A percentile compares a stretch with the other conserved stretches of the same genome.
These are phyloP conservation scores for Chrysemys picta DNA, from an alignment of 2,113 vertebrate genomes.

Conservation along the genomic window DNA sequence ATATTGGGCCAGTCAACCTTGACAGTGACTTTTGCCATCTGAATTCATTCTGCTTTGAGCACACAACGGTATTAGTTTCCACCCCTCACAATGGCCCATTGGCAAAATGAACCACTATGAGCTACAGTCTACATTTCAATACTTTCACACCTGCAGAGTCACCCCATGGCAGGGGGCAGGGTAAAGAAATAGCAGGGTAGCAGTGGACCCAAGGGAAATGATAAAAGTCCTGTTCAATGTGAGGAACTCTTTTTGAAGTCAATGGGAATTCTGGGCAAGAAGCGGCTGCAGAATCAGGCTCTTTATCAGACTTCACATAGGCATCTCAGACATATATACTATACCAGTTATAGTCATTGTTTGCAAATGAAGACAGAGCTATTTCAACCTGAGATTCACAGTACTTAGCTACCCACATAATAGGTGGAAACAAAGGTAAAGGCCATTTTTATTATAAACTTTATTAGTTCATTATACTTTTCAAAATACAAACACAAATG, in stretches of 20 bases:
- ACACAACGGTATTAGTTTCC: constrained; percentile 25
- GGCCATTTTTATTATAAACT: not conserved
- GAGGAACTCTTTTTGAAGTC: constrained; percentile 32
- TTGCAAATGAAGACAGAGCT: not conserved
- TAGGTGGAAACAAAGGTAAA: not conserved
- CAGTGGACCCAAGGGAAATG: not conserved
- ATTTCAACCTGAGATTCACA: not conserved
- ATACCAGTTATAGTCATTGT: not conserved
- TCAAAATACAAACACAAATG: not conserved
- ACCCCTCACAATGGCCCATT: constrained; percentile 1
- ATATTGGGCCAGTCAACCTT: constrained; percentile 46
- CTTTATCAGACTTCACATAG: not conserved
- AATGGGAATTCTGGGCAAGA: not conserved
- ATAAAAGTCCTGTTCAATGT: constrained; percentile 12
- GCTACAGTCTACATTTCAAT: constrained; percentile 16
- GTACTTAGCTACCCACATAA: not conserved
- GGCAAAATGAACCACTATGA: constrained; percentile 1
- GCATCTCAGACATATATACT: not conserved
- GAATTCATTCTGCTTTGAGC: constrained; percentile 11
- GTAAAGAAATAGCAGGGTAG: not conserved
- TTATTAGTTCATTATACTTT: constrained; percentile 25
- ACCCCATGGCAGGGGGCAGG: not conserved
- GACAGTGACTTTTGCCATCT: constrained; percentile 44
- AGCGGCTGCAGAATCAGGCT: not conserved
- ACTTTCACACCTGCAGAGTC: not conserved